These are phyloP conservation scores for Sabatieria punctata DNA, from an alignment of 2,888 invertebrate species.

Conservation along the genomic window DNA sequence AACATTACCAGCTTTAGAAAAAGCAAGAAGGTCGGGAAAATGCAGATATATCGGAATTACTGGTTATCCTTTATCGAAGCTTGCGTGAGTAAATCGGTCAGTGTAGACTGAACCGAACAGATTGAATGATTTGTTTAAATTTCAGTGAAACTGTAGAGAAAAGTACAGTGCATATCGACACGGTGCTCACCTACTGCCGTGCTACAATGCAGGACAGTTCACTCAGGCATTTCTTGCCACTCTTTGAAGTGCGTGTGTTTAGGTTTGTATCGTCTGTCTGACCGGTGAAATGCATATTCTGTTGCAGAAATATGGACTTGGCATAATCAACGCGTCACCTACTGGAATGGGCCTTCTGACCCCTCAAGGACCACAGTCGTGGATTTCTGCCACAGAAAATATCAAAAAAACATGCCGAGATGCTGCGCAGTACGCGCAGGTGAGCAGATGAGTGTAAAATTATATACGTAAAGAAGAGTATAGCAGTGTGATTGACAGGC, in stretches of 20 bases:
- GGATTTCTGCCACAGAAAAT: background rate
- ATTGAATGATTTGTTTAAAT: background rate
- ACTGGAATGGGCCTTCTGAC: slow-evolving; percentile 1
- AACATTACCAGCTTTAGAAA: slow-evolving; percentile 1
- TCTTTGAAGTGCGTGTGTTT: background rate
- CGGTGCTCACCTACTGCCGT: background rate
- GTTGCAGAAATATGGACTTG: background rate
- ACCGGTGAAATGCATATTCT: background rate
- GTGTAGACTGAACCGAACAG: background rate
- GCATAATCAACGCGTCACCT: background rate
- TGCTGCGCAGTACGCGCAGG: background rate
- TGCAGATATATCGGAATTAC: slow-evolving; percentile 1
- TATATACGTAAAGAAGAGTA: too few species aligned
- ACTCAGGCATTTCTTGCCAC: background rate
- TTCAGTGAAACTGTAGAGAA: background rate
- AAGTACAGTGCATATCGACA: background rate
- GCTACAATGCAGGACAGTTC: background rate
- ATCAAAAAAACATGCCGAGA: background rate
- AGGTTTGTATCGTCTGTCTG: background rate
- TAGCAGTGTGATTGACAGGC: too few species aligned
- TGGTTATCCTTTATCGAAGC: background rate
- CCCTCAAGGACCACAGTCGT: background rate
- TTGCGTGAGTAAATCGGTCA: background rate
- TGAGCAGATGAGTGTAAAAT: background rate
- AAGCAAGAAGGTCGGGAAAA: background rate